Evolutionary conservation across 2,888 invertebrate genomes (phyloP).

Genomic region (Tachina grossa): DNA sequence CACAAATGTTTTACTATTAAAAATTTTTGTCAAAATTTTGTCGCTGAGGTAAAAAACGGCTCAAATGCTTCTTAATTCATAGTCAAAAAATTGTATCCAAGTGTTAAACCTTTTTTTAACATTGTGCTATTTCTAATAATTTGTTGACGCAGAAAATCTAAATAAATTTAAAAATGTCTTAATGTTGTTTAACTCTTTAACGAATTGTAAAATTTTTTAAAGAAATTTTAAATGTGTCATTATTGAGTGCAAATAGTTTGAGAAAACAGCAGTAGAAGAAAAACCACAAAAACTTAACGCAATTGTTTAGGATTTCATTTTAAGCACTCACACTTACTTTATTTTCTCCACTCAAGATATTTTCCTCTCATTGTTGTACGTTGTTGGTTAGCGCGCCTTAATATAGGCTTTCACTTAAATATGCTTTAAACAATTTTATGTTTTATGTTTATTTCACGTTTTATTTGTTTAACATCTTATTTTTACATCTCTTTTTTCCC

Average conservation of each 20-base stretch:
- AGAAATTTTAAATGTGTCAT: not conserved
- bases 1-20: too few relatives aligned
- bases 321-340: too few relatives aligned
- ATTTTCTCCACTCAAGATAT: too few relatives aligned
- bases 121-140: too few relatives aligned
- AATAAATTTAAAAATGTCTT: too few relatives aligned
- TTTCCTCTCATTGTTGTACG: not conserved
- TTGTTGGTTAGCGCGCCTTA: slow-evolving; percentile 11
- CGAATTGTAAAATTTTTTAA: not conserved
- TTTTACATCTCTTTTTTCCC: not conserved
- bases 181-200: too few relatives aligned
- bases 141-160: too few relatives aligned
- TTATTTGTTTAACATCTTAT: slow-evolving; percentile 41
- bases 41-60: too few relatives aligned
- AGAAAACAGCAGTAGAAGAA: not conserved
- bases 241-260: slow-evolving; percentile 42
- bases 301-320: slow-evolving; percentile 35
- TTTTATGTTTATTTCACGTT: slow-evolving; percentile 37
- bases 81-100: too few relatives aligned
- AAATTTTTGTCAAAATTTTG: too few relatives aligned
- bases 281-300: slow-evolving; percentile 35
- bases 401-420: slow-evolving; percentile 37
- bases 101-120: too few relatives aligned
- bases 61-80: too few relatives aligned
- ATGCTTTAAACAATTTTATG: slow-evolving; percentile 21